phyloP scores from a whole-genome alignment of 1,140 invertebrate species.

The Aethina tumida region DNA sequence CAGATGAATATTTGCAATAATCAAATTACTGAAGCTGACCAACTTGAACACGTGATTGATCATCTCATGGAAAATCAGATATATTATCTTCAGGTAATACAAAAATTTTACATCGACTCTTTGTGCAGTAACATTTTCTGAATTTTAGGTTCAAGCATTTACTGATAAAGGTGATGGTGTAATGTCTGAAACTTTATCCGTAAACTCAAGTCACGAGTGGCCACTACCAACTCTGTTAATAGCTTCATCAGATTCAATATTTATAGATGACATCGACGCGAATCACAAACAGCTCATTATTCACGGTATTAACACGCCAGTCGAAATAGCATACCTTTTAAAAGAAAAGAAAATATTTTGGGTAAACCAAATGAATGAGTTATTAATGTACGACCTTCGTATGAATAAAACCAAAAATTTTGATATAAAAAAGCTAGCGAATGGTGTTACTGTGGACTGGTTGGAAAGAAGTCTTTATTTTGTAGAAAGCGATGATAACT shows the following conservation, averaged over 20 bases:
- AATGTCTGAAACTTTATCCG: conserved; percentile 49
- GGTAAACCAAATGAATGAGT: conserved; percentile 71
- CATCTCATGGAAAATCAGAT: conserved; percentile 50
- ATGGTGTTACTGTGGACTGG: conserved; percentile 75
- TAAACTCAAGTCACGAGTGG: conserved; percentile 54
- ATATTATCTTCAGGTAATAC: conserved; percentile 62
- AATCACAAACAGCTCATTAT: conserved; percentile 45
- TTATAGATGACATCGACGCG: conserved; percentile 62
- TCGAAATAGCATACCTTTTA: conserved; percentile 51
- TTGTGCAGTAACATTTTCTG: neutral
- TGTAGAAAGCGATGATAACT: conserved; percentile 47
- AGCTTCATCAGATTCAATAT: conserved; percentile 57
- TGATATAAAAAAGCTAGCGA: conserved; percentile 53
- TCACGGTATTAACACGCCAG: conserved; percentile 48
- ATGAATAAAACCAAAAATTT: conserved; percentile 51
- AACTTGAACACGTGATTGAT: conserved; percentile 45
- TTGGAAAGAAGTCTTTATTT: conserved; percentile 72
- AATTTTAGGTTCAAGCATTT: conserved; percentile 60
- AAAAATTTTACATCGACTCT: neutral
- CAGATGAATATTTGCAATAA: conserved; percentile 22
- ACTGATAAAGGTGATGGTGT: conserved; percentile 64
- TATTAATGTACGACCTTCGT: conserved; percentile 53
- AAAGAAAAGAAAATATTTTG: conserved; percentile 69
- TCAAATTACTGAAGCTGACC: conserved; percentile 26
- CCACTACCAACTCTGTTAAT: conserved; percentile 71